These are phyloP conservation scores for Bubo scandiacus DNA, from an alignment of 2,113 vertebrate genomes.

Conservation along the genomic window DNA sequence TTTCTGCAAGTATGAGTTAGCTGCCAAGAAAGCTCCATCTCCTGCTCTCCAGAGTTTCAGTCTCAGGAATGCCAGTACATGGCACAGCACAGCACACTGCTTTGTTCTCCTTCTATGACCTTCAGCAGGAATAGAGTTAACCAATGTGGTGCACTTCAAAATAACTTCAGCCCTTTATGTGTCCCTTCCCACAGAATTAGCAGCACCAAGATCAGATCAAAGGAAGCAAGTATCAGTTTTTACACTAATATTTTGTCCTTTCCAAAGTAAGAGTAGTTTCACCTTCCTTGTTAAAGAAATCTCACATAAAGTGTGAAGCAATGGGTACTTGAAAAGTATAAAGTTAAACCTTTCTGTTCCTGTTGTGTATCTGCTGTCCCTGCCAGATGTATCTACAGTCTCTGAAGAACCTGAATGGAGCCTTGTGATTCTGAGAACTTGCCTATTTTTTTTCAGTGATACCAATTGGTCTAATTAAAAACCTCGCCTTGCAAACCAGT, in stretches of 20 bases:
- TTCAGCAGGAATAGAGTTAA: not conserved
- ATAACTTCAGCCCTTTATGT: not conserved
- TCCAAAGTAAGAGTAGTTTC: not conserved
- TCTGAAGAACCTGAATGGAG: not conserved
- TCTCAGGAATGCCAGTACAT: rapidly evolving
- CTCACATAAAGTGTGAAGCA: not conserved
- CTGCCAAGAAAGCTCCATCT: not conserved
- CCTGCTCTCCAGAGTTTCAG: not conserved
- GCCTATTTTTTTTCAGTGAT: not conserved
- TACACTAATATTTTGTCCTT: not conserved
- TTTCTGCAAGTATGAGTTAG: not conserved
- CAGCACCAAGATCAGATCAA: not conserved
- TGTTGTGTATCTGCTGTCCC: not conserved
- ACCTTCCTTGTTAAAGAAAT: not conserved
- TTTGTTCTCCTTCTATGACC: not conserved
- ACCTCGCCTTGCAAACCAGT: not conserved
- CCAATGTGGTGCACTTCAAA: not conserved
- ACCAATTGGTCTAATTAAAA: not conserved
- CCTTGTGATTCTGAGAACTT: not conserved
- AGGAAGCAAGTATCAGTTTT: not conserved
- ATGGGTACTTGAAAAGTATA: not conserved
- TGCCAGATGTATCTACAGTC: not conserved
- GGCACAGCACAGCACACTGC: not conserved
- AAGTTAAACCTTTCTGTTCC: not conserved
- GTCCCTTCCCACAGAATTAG: not conserved